Conservation (phyloP, 1,140 invertebrate species). For the Drosophila santomea region DNA sequence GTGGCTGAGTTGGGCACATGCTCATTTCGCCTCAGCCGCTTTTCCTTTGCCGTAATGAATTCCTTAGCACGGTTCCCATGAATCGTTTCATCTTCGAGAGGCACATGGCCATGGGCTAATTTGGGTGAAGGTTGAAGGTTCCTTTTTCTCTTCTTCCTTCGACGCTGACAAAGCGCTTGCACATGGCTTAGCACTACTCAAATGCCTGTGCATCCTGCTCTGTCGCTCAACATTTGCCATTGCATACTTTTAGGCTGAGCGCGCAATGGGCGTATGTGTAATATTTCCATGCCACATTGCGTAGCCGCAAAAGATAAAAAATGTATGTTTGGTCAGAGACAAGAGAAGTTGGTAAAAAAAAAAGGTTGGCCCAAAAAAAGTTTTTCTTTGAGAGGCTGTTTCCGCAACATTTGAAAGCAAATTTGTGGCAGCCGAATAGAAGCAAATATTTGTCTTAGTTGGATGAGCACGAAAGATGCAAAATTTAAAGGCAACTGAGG, state of each 20-base stretch:
- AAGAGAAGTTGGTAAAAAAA: conserved; percentile 21
- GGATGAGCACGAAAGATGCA: conserved; percentile 7
- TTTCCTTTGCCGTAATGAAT: conserved; percentile 34
- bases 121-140: conserved; percentile 46
- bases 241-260: conserved; percentile 41
- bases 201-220: neutral
- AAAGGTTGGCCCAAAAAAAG: conserved; percentile 17
- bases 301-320: conserved; percentile 37
- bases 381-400: conserved; percentile 24
- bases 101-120: conserved; percentile 52
- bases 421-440: conserved; percentile 26
- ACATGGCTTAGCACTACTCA: conserved; percentile 42
- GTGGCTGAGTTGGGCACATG: conserved; percentile 35
- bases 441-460: conserved; percentile 39
- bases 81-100: conserved; percentile 48
- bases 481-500: neutral
- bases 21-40: conserved; percentile 3
- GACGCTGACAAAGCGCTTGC: conserved; percentile 35
- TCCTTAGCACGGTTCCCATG: conserved; percentile 41
- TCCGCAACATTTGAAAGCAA: conserved; percentile 48
- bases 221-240: conserved; percentile 3
- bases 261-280: conserved; percentile 46
- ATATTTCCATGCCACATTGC: conserved; percentile 50
- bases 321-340: conserved; percentile 31
- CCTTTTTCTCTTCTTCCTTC: conserved; percentile 5